Evolutionary conservation across 2,797 vertebrate species (phyloP), one percentile per base, ranked within the genome.

Genomic region (Sebastolobus altivelis): DNA sequence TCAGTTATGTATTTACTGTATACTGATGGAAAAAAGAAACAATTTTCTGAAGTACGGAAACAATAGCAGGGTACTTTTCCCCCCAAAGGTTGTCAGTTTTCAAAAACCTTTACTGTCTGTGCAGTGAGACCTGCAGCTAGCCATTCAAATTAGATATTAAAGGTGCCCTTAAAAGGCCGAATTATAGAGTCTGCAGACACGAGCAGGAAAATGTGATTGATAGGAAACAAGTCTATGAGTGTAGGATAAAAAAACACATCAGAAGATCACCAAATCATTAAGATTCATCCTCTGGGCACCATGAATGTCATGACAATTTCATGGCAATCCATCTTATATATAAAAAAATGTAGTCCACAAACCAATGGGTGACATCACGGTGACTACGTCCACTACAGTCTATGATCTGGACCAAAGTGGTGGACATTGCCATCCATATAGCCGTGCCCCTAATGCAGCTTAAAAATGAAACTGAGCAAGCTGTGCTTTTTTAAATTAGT

Each of bases 1-100:
- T 87, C 84, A 81, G 80, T 83, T 86, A 49, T 84, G 70, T 75
- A 77, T 87, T 90, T 89, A 90, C 86, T 79, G 73, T 87, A 79
- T 18, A 49, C 77, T 77, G 72, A 84, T 74, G 72, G 60, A 46
- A 60, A 3, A 20, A 72, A 61, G 11, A 60, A 75, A 66, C 0
- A 0, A 0, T 74, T 65, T 63, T 43, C 16, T 29, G 16, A 85
- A 77, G 74, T 37, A 67, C 22, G 55, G 63, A 69, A 75, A 73
- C 61, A 80, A 66, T 27, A 70, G 29, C 66, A 65, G 8, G 59
- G n/a, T 65, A 22, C 29, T 29, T 78, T 75, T n/a, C 43, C 43
- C 38, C 68, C 16, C 13, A 31, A 58, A 62, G 46, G 46, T 43
- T 76, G 22, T 33, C 54, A 52, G 18, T 35, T 82, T 73, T 63